phyloP scores from a whole-genome alignment of 2,888 invertebrate genomes.

The Hirudinaria manillensis region DNA sequence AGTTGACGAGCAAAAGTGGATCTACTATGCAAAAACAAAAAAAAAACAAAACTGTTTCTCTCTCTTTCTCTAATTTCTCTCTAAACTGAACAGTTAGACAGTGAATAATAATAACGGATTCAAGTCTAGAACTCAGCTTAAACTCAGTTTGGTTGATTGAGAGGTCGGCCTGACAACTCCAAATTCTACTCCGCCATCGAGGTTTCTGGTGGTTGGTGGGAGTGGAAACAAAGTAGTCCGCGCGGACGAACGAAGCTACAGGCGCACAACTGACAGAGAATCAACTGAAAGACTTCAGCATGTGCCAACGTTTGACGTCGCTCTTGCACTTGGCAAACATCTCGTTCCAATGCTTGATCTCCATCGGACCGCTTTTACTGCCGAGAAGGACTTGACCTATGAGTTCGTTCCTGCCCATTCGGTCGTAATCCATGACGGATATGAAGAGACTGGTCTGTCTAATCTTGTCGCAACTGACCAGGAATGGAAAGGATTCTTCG shows the following conservation, averaged over 20 bases:
- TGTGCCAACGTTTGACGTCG: conserved; percentile 92
- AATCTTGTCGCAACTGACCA: conserved; percentile 93
- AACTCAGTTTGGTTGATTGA: too few species aligned
- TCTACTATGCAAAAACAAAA: too few species aligned
- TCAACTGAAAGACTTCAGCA: conserved; percentile 64
- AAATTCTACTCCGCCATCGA: too few species aligned
- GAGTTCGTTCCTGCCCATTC: conserved; percentile 84
- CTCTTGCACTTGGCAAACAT: conserved; percentile 95
- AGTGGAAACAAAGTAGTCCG: too few species aligned
- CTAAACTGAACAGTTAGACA: too few species aligned
- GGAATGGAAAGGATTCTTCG: conserved; percentile 90
- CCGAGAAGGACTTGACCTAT: conserved; percentile 64
- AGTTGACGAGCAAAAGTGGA: too few species aligned
- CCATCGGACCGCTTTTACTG: conserved; percentile 75
- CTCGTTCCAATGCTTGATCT: conserved; percentile 95
- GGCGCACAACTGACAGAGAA: not conserved
- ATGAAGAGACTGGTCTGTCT: conserved; percentile 86
- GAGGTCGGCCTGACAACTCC: too few species aligned
- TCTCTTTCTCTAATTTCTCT: too few species aligned
- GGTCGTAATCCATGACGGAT: conserved; percentile 94
- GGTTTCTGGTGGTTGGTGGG: too few species aligned
- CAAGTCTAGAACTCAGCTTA: too few species aligned
- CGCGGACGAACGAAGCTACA: not conserved
- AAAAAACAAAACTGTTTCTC: too few species aligned
- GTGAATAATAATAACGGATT: too few species aligned